phyloP scores from a whole-genome alignment of 2,888 invertebrate genomes.

The Arenicola marina region DNA sequence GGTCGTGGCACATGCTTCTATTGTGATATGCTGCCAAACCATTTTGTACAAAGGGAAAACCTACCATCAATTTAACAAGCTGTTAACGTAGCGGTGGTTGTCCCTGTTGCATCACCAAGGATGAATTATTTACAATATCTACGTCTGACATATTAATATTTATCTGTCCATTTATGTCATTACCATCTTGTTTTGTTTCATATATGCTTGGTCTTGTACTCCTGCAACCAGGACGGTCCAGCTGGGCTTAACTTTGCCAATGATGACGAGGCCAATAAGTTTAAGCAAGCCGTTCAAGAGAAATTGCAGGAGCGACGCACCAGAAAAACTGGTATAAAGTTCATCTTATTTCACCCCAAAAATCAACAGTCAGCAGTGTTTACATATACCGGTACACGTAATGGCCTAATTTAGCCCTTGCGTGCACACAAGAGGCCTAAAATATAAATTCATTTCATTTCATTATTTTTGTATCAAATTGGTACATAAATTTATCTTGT shows the following conservation, averaged over 20 bases:
- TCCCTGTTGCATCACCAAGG: too few relatives aligned
- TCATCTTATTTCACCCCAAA: too few relatives aligned
- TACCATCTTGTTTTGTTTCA: background rate
- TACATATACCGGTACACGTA: background rate
- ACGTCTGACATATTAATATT: too few relatives aligned
- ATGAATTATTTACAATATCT: too few relatives aligned
- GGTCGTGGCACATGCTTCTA: constrained; percentile 44
- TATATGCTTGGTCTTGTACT: background rate
- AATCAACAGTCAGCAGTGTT: background rate
- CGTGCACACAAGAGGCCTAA: too few relatives aligned
- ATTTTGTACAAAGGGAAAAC: too few relatives aligned
- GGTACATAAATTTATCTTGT: too few relatives aligned
- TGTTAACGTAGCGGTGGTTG: too few relatives aligned
- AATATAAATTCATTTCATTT: too few relatives aligned
- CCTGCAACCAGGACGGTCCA: constrained; percentile 72
- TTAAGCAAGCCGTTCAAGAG: constrained; percentile 73
- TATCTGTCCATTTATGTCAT: background rate
- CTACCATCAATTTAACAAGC: too few relatives aligned
- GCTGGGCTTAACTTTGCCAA: constrained; percentile 93
- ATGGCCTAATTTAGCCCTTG: too few relatives aligned
- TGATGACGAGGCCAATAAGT: constrained; percentile 81
- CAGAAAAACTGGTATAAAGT: constrained; percentile 54
- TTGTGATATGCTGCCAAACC: background rate
- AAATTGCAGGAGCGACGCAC: constrained; percentile 78
- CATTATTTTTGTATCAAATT: too few relatives aligned